Base-by-base conservation (phyloP, 2,888 invertebrate species). In the Lasioglossum villosulum region DNA sequence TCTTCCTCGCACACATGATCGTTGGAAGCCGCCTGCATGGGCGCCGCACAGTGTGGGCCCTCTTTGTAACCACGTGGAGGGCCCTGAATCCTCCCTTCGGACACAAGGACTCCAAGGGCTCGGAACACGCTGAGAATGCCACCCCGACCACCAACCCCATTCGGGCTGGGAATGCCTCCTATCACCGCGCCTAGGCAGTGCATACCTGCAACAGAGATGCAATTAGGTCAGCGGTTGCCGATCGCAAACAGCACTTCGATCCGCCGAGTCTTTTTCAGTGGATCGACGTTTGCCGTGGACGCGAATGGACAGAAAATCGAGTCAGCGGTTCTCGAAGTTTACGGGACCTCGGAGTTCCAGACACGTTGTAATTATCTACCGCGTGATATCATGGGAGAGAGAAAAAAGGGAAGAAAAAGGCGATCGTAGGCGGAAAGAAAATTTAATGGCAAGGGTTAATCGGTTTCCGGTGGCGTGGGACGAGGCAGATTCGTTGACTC, bases 11-110 rank as follows among this genome's bases (percentile, higher is more conserved):
- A 96, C 87, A 93, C 94, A 91, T 96, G 96, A 89, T 95, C 95
- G 84, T 94, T 95, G 45, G 94, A 93, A 48, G 94, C 92, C 79
- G 94, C 86, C 91, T 95, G 95, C 87, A 95, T 90, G 81, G 95
- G 93, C 34, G 94, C 92, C 88, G 95, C 96, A 93, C 97, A 97
- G 93, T 97, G 97, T 45, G 97, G 97, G 59, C 97, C 97, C 95
- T 97, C 97, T 90, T 96, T 96, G 94, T 97, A 97, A 59, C 97
- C 97, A 90, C 96, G 95, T 88, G 93, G 94, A 90, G 92, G 96
- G 82, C 94, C 95, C 93, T 95, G 95, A 77, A 95, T 94, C 86
- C 95, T 93, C 84, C 95, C 95, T 89, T 95, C 95, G 92, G 94
- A 94, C 10, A 95, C 95, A 85, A 95, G 93, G 91, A 95, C 94